A percentile compares a stretch with the other conserved stretches of the same genome.
Conservation (phyloP, 2,888 invertebrate species). For the Allophyes oxyacanthae region DNA sequence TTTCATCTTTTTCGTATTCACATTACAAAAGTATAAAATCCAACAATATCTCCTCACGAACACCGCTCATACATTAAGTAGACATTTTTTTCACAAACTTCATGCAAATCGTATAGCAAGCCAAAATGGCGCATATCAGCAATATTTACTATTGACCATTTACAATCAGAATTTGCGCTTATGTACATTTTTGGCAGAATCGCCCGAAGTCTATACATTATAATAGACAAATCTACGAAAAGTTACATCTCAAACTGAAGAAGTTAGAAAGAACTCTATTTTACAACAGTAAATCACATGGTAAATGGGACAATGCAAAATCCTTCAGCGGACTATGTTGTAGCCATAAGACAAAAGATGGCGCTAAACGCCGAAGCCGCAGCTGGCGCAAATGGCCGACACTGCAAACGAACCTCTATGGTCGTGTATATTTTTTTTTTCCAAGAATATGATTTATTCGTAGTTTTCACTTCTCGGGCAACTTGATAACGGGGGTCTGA, state of each 20-base stretch:
- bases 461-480: constrained; percentile 90
- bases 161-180: constrained; percentile 15
- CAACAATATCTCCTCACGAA: constrained; percentile 43
- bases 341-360: constrained; percentile 68
- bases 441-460: constrained; percentile 51
- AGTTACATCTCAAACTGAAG: constrained; percentile 35
- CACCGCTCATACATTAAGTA: constrained; percentile 23
- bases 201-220: constrained; percentile 27
- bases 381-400: constrained; percentile 41
- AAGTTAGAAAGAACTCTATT: constrained; percentile 36
- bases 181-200: constrained; percentile 17
- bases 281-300: constrained; percentile 39
- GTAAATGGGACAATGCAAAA: constrained; percentile 40
- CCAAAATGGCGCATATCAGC: constrained; percentile 23
- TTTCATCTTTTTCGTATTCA: constrained; percentile 37
- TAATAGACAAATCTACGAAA: constrained; percentile 36
- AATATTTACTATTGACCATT: constrained; percentile 36
- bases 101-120: constrained; percentile 36
- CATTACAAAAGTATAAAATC: constrained; percentile 55
- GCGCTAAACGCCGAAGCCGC: constrained; percentile 75
- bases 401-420: constrained; percentile 38
- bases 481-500: constrained; percentile 90
- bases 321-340: constrained; percentile 43
- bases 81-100: constrained; percentile 30
- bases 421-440: constrained; percentile 61